Evolutionary conservation across 2,797 vertebrate species (phyloP), one percentile per base, ranked within the genome.

Genomic region (Aldrovandia affinis): DNA sequence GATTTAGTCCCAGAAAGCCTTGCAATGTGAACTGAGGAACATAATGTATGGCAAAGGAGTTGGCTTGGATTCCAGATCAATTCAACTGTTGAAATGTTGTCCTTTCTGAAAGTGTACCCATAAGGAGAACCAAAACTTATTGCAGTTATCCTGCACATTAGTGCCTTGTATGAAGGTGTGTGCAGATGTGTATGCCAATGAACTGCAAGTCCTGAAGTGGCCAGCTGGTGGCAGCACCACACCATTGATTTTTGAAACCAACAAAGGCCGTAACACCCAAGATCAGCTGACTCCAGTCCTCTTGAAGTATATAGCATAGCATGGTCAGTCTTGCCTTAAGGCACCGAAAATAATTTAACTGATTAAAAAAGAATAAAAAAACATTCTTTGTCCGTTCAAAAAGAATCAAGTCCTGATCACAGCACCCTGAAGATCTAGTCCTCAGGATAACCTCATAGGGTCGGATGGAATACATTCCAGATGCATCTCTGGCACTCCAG

Each of bases 151-250:
- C 15, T 61, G 15, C 22, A 20, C 9, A 70, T 33, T 70, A 9
- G n/a, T n/a, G 4, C 30, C 9, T 10, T 33, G 4, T 14, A 25
- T 25, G 8, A 20, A 5, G 65, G 36, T 75, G 6, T 10, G 20
- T 44, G 39, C 1, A 25, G 22, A 7, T 3, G 33, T 42, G 36
- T 30, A 28, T 50, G 15, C 44, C 18, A 30, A 78, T 28, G n/a
- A 78, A 50, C 9, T 78, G 33, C 25, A 52, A 47, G 28, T 78
- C 3, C 42, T 25, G 3, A 50, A 54, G n/a, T 52, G 3, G 1
- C 44, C 77, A 78, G 77, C 50, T 50, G 77, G 77, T 30, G 77
- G 77, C 77, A 78, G 77, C 77, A 78, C 12, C 9, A 18, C n/a
- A 28, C 77, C 25, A 10, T 28, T 2, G 30, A 47, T 54, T 14